Base-by-base conservation (phyloP, 2,888 invertebrate genomes). In the Abrostola triplasia region DNA sequence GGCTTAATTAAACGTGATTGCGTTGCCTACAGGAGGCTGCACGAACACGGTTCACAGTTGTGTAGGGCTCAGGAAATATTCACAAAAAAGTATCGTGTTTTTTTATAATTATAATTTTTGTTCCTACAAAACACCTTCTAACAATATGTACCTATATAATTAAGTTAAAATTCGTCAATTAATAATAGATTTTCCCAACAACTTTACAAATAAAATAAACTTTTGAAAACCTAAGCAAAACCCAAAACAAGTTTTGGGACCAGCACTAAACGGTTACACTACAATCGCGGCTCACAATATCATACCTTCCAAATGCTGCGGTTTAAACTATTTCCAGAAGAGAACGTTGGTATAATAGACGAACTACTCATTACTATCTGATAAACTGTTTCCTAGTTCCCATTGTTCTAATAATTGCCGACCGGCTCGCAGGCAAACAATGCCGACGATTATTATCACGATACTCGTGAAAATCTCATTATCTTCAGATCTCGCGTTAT, bases 401-500 rank as follows among this genome's bases (percentile, higher is more conserved):
- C 64, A 75, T 79, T 78, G 77, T 78, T 75, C 68, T 61, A 66
- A 72, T 79, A 82, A 85, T 85, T 79, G 81, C 69, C 68, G 74
- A 70, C 77, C 72, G 80, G 79, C 80, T 65, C 79, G 64, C 78
- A 77, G 76, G 79, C 83, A 82, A 83, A 85, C 86, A 86, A 84
- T 81, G 77, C 78, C 75, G 81, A 83, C 84, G 83, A 85, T 86
- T 87, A 89, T 84, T 86, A 85, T 85, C 84, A 82, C 85, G 84
- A 86, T 85, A 84, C 85, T 85, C 83, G 83, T 88, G 86, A 84
- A 88, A 88, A 87, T 85, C 89, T 89, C 90, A 90, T 90, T 87
- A 88, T 81, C 81, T 80, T 73, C 82, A 84, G 85, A 86, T 86
- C 80, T 82, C 80, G 68, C 76, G 82, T 84, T 82, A 82, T 81